phyloP scores from a whole-genome alignment of 2,888 invertebrate genomes.

The Drosophila dives region DNA sequence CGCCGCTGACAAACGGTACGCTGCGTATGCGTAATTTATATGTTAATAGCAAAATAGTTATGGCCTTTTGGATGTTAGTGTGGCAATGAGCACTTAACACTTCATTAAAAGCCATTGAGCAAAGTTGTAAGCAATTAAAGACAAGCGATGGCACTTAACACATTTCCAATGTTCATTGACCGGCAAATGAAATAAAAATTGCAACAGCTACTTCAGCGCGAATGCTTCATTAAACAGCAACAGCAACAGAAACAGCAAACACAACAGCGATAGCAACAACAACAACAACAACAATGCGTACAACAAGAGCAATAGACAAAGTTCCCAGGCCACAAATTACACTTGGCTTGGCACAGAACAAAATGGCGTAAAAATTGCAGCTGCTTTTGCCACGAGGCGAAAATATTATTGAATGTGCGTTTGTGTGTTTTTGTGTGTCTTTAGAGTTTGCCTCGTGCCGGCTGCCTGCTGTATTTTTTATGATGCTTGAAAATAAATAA shows the following conservation, averaged over 20 bases:
- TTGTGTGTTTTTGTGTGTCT: conserved; percentile 20
- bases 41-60: conserved; percentile 17
- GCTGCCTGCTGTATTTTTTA: conserved; percentile 69
- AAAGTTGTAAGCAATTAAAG: conserved; percentile 79
- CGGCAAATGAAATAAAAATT: conserved; percentile 80
- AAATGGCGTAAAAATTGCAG: conserved; percentile 79
- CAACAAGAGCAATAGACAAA: conserved; percentile 71
- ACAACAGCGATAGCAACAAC: conserved; percentile 23
- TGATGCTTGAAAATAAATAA: conserved; percentile 82
- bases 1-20: conserved; percentile 21
- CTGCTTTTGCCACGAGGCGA: conserved; percentile 61
- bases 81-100: conserved; percentile 57
- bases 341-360: conserved; percentile 66
- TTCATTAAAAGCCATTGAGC: conserved; percentile 72
- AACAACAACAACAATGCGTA: conserved; percentile 6
- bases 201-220: conserved; percentile 72
- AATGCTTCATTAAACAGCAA: conserved; percentile 78
- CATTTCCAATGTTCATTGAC: conserved; percentile 79
- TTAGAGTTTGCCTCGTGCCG: conserved; percentile 24
- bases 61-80: not conserved
- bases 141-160: conserved; percentile 75
- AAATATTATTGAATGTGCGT: conserved; percentile 69
- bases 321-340: conserved; percentile 77
- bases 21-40: conserved; percentile 38
- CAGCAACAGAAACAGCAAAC: conserved; percentile 39